These are phyloP conservation scores for Camponotus vicinus DNA, from an alignment of 1,140 invertebrate species.

Conservation along the genomic window DNA sequence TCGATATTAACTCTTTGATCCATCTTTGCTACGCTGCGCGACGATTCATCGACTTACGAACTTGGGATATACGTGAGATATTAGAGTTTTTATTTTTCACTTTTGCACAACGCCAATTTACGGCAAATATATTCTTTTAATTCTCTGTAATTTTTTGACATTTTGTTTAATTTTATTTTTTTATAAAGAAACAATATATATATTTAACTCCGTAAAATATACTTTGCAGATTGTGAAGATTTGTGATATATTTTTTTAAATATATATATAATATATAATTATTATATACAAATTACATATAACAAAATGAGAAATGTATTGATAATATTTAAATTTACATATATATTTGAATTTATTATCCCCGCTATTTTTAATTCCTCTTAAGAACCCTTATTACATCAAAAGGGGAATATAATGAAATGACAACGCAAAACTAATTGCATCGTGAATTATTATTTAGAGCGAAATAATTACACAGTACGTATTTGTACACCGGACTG, in stretches of 20 bases:
- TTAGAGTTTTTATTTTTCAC: not conserved
- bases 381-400: not conserved
- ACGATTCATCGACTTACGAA: slow-evolving; percentile 8
- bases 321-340: not conserved
- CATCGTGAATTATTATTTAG: slow-evolving; percentile 39
- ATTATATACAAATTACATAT: not conserved
- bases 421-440: slow-evolving; percentile 41
- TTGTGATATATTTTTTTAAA: too few relatives aligned
- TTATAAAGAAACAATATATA: too few relatives aligned
- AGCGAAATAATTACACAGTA: slow-evolving; percentile 40
- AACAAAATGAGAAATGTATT: not conserved
- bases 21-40: not conserved
- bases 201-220: too few relatives aligned
- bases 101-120: too few relatives aligned
- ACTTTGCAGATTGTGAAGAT: too few relatives aligned
- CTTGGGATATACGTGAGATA: not conserved
- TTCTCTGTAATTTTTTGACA: not conserved
- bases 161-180: too few relatives aligned
- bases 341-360: not conserved
- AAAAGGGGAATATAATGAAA: slow-evolving; percentile 33
- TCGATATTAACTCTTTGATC: slow-evolving; percentile 51
- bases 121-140: not conserved
- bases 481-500: slow-evolving; percentile 22
- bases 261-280: too few relatives aligned
- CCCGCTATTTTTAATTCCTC: not conserved